Base-by-base conservation (phyloP, 2,888 invertebrate genomes). In the Synergus japonicus region DNA sequence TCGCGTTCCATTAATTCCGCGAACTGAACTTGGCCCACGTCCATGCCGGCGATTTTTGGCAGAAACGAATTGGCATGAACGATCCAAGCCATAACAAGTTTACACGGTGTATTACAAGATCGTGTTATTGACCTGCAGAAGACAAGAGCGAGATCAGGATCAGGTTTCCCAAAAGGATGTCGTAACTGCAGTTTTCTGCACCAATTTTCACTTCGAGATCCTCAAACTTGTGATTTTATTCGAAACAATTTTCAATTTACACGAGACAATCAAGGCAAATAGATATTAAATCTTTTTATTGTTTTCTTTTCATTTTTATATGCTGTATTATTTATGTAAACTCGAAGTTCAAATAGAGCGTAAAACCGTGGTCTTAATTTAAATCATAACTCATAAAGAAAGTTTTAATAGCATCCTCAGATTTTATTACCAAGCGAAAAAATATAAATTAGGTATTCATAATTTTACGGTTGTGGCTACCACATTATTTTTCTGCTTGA, bases 1-100 rank as follows among this genome's bases (percentile, higher is more conserved):
- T 77, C 80, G 84, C 83, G 80, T 82, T 81, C 81, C 84, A 86
- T 83, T 84, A 83, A 85, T 82, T 86, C 79, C 79, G 82, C 80
- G 83, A 87, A 86, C 79, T 81, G 69, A 73, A 73, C 69, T 73
- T 73, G 69, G 69, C 69, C 54, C 69, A 73, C 29, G 69, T 73
- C 49, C 69, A 46, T 73, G 49, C 69, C 49, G 54, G 29, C 69
- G 69, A 73, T 73, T 73, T 73, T 73, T 73, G 69, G 69, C 69
- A 73, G 69, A 73, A 73, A 73, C 49, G 69, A 73, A 73, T 73
- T 73, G 69, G 69, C 54, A 73, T 37, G 49, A 73, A 73, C 49
- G 49, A 73, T 73, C 69, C 69, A 37, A 73, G 54, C 69, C 69
- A 73, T 73, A 73, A 73, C 69, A 73, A 73, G 69, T 73, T 73